Percentiles rank a stretch among this genome's conserved stretches.
phyloP scores from a whole-genome alignment of 1,140 invertebrate genomes.

The Pygmarrhopalites habei region DNA sequence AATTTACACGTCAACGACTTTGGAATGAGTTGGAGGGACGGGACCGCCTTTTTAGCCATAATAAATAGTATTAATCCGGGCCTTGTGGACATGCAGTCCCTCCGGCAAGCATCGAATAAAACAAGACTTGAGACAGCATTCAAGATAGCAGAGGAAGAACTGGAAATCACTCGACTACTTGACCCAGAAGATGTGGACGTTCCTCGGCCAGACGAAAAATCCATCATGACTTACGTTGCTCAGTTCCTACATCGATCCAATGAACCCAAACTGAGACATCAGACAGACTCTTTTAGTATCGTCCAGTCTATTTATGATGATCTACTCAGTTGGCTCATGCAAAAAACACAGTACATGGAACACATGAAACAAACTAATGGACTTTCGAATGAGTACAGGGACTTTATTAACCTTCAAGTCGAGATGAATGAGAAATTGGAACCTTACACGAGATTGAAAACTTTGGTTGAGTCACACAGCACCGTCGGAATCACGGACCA shows the following conservation, averaged over 20 bases:
- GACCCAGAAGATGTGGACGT: slow-evolving; percentile 97
- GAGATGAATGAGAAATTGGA: slow-evolving; percentile 62
- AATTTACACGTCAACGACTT: slow-evolving; percentile 75
- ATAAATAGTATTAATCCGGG: slow-evolving; percentile 92
- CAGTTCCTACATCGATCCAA: slow-evolving; percentile 96
- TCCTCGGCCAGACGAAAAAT: slow-evolving; percentile 92
- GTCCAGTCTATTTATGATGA: slow-evolving; percentile 75
- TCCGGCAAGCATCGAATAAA: slow-evolving; percentile 68
- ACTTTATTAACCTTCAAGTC: slow-evolving; percentile 60
- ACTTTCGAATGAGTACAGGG: slow-evolving; percentile 55
- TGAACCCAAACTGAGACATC: slow-evolving; percentile 66
- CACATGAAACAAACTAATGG: slow-evolving; percentile 59
- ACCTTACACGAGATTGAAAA: slow-evolving; percentile 58
- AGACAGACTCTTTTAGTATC: too few relatives aligned
- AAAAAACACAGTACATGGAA: slow-evolving; percentile 63
- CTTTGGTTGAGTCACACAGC: too few relatives aligned
- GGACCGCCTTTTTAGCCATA: slow-evolving; percentile 89
- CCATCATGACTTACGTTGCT: slow-evolving; percentile 98
- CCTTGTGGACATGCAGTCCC: slow-evolving; percentile 75
- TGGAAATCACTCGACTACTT: slow-evolving; percentile 85
- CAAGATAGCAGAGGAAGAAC: slow-evolving; percentile 79
- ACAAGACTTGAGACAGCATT: slow-evolving; percentile 87
- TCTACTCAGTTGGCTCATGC: slow-evolving; percentile 69
- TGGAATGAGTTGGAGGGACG: slow-evolving; percentile 93
- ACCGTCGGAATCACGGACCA: too few relatives aligned